phyloP scores from a whole-genome alignment of 2,113 vertebrate species.

The Nicator chloris region DNA sequence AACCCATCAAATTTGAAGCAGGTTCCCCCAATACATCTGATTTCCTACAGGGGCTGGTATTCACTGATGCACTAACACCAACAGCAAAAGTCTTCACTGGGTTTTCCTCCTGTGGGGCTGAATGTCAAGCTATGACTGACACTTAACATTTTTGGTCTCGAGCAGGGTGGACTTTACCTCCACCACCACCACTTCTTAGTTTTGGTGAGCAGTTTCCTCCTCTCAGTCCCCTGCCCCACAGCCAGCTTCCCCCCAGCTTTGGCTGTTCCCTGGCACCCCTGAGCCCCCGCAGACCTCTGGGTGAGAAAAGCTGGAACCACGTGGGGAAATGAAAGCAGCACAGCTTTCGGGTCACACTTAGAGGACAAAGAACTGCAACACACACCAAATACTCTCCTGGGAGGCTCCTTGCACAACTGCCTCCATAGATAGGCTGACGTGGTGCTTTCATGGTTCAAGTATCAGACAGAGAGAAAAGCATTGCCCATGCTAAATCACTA shows the following conservation, averaged over 20 bases:
- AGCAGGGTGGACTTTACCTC: not conserved
- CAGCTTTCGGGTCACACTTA: not conserved
- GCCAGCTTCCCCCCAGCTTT: not conserved
- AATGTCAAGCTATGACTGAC: not conserved
- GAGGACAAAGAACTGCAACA: slow-evolving; percentile 13
- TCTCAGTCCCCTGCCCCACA: not conserved
- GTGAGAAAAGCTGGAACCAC: not conserved
- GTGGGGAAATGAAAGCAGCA: not conserved
- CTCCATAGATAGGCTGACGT: not conserved
- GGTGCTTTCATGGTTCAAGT: not conserved
- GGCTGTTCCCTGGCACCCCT: not conserved
- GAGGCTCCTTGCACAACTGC: slow-evolving; percentile 20
- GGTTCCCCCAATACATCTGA: not conserved
- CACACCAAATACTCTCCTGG: not conserved
- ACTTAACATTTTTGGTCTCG: not conserved
- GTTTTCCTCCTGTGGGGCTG: not conserved
- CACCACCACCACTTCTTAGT: not conserved
- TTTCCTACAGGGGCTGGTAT: not conserved
- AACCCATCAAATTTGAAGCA: not conserved
- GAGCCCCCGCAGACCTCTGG: not conserved
- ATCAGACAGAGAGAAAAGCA: not conserved
- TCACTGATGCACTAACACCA: not conserved
- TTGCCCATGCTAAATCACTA: not conserved
- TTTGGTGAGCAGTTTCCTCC: not conserved
- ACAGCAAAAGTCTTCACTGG: not conserved